phyloP scores from a whole-genome alignment of 2,797 vertebrate species.

The Amblyopsis hoosieri region DNA sequence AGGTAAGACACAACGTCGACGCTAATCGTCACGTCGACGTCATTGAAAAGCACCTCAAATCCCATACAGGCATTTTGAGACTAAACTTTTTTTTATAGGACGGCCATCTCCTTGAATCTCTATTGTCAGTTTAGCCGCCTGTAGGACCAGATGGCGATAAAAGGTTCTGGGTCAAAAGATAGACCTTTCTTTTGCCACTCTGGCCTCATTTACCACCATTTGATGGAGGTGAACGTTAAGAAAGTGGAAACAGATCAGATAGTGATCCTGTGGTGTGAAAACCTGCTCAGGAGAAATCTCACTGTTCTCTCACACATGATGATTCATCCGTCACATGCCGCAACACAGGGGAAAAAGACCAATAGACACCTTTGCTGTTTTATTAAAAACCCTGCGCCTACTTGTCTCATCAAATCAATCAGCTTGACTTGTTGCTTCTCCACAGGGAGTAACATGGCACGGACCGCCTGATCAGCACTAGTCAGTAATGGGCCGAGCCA shows the following conservation, averaged over 20 bases:
- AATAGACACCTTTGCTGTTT: constrained; percentile 1
- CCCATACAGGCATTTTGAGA: too few species aligned
- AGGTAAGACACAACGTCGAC: too few species aligned
- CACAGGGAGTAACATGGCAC: constrained; percentile 5
- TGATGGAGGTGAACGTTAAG: background rate
- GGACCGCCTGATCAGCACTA: constrained; percentile 18
- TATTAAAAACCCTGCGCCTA: constrained; percentile 13
- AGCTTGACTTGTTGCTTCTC: background rate
- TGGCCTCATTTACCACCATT: background rate
- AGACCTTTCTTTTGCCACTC: too few species aligned
- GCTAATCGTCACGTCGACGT: too few species aligned
- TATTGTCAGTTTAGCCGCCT: too few species aligned
- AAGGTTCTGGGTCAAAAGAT: background rate
- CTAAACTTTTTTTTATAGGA: too few species aligned
- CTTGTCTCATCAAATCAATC: constrained; percentile 16
- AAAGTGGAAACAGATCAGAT: background rate
- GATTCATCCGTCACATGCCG: constrained; percentile 2
- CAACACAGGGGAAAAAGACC: background rate
- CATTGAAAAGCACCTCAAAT: too few species aligned
- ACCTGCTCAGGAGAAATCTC: too few species aligned
- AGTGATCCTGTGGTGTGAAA: background rate
- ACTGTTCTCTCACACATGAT: background rate
- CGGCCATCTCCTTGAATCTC: too few species aligned
- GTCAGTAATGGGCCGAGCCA: constrained; percentile 24
- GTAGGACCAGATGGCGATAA: too few species aligned